Base-by-base conservation (phyloP, 2,113 vertebrate species). In the Gymnorhina tibicen region DNA sequence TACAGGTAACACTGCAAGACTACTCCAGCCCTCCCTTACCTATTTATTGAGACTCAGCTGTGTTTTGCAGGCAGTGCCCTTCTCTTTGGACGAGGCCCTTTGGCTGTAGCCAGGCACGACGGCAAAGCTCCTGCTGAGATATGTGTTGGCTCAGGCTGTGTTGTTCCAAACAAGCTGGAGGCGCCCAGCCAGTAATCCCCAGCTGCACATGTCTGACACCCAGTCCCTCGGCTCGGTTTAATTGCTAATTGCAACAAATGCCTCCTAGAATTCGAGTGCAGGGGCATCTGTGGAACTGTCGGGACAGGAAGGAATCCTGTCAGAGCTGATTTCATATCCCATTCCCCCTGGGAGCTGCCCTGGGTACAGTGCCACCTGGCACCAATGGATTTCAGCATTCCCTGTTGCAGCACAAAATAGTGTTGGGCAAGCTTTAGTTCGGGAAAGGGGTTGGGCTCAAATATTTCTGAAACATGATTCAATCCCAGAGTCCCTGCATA, bases 191-290 rank as follows among this genome's bases (percentile, higher is more conserved):
- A 89, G 74, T 20, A 52, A 32, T 60, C 33, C 66, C 35, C 62
- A 72, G 80, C 67, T 72, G 79, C 79, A 64, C 42, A 4, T 2
- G 64, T 83, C 84, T 92, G 79, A 91, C 95, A 95, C 72, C 63
- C 91, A 22, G 58, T 70, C 94, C 68, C 79, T 66, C 18, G 10
- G 16, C 47, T 67, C 80, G 6, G 4, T 81, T 95, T 84, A 74
- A 84, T 67, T 8, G 32, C 87, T 93, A 92, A 81, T 85, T 66
- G 86, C 68, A 89, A 22, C 68, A 78, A 80, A 84, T 70, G 67
- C 50, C 60, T 70, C 44, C 52, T 6, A 37, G 87, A 74, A 53
- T 19, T 30, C 2, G 30, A 42, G 20, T 56, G 46, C 39, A 13
- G 46, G 58, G 75, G 17, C 49, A 10, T 59, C 72, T 91, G 35